A percentile compares a stretch with the other conserved stretches of the same genome.
Evolutionary conservation across 1,140 invertebrate species (phyloP).

Genomic region (Spodoptera litura): DNA sequence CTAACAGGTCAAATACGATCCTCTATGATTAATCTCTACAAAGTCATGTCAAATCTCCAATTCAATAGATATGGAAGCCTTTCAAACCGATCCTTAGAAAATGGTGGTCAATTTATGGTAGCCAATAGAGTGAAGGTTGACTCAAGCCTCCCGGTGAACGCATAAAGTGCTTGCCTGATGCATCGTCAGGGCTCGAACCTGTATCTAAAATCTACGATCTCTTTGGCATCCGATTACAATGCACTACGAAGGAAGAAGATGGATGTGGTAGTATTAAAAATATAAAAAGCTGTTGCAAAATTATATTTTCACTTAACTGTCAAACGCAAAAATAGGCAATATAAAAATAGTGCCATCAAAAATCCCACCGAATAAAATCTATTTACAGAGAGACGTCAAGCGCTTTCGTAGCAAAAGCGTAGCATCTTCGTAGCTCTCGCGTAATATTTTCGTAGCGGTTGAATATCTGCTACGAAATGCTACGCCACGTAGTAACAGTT

Average conservation of each 20-base stretch:
- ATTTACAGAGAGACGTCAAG: background rate
- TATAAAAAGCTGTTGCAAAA: background rate
- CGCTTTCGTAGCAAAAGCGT: background rate
- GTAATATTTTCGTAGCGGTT: background rate
- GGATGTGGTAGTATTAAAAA: slow-evolving; percentile 24
- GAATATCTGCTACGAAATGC: background rate
- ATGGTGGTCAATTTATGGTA: background rate
- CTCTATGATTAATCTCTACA: background rate
- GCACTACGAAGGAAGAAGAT: background rate
- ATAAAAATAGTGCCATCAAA: background rate
- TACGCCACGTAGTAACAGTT: background rate
- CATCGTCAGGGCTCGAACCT: slow-evolving; percentile 41
- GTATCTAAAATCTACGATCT: slow-evolving; percentile 46
- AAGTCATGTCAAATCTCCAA: background rate
- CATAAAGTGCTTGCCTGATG: slow-evolving; percentile 42
- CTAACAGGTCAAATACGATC: background rate
- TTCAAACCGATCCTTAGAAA: background rate
- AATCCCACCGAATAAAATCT: too few relatives aligned
- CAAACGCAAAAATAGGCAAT: too few relatives aligned
- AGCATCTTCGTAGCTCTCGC: background rate
- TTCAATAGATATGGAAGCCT: background rate
- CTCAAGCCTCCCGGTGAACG: slow-evolving; percentile 3
- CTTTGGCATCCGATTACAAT: slow-evolving; percentile 24
- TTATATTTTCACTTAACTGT: background rate
- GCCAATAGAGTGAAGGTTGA: slow-evolving; percentile 8